Conservation (phyloP, 2,888 invertebrate species). For the Eilema sororculum region DNA sequence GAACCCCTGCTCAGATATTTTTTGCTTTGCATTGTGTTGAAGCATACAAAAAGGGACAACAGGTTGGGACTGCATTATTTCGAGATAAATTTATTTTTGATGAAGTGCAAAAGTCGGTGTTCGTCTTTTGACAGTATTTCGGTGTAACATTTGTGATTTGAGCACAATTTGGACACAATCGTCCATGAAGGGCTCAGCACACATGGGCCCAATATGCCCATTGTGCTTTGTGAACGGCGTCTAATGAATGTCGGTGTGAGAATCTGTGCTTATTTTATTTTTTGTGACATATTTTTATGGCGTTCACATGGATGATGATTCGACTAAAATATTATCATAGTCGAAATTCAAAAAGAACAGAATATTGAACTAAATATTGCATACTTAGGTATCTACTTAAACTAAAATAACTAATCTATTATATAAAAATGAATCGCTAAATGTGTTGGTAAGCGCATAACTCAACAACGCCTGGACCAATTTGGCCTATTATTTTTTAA, state of each 20-base stretch:
- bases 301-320: slow-evolving; percentile 49
- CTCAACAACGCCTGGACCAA: too few relatives aligned
- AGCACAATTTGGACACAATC: slow-evolving; percentile 72
- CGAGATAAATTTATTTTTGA: slow-evolving; percentile 83
- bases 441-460: too few relatives aligned
- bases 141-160: slow-evolving; percentile 70
- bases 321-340: slow-evolving; percentile 27
- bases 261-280: slow-evolving; percentile 55
- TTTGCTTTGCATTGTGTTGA: slow-evolving; percentile 60
- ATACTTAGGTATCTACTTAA: too few relatives aligned
- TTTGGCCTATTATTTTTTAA: too few relatives aligned
- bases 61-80: slow-evolving; percentile 78
- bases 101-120: slow-evolving; percentile 85
- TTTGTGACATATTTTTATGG: slow-evolving; percentile 35
- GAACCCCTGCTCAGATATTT: slow-evolving; percentile 61
- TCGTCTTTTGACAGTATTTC: slow-evolving; percentile 74
- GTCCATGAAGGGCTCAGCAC: slow-evolving; percentile 77
- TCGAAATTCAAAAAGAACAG: background rate
- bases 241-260: slow-evolving; percentile 76
- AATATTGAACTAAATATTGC: background rate
- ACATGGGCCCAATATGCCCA: slow-evolving; percentile 82
- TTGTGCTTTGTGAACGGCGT: slow-evolving; percentile 70
- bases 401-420: too few relatives aligned
- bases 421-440: too few relatives aligned
- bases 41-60: slow-evolving; percentile 66